phyloP scores from a whole-genome alignment of 2,888 invertebrate genomes.

The Germaria angustata region DNA sequence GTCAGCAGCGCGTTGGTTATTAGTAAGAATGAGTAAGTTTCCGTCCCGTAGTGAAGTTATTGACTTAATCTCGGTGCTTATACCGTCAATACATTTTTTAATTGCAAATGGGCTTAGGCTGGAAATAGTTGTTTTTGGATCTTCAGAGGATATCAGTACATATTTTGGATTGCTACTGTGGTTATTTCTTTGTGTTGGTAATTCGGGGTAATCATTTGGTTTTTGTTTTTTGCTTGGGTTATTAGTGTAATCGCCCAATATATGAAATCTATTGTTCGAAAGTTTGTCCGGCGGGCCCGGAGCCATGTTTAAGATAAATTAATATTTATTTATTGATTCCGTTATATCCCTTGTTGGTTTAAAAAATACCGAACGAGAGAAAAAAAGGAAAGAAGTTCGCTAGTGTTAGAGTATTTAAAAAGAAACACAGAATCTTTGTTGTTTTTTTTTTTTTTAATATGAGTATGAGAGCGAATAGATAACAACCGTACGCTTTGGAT shows the following conservation, averaged over 20 bases:
- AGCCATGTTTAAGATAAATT: too few species aligned
- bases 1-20: not conserved
- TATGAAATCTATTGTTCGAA: constrained; percentile 3
- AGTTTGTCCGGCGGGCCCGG: not conserved
- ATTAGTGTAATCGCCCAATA: constrained; percentile 1
- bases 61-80: constrained; percentile 17
- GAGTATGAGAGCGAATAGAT: too few species aligned
- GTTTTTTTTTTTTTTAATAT: too few species aligned
- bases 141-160: constrained; percentile 20
- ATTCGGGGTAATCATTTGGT: constrained; percentile 7
- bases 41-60: constrained; percentile 12
- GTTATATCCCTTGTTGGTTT: too few species aligned
- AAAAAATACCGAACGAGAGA: too few species aligned
- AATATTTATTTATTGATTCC: too few species aligned
- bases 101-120: constrained; percentile 15
- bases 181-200: not conserved
- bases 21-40: constrained; percentile 18
- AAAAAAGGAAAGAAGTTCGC: too few species aligned
- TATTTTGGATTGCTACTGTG: constrained; percentile 17
- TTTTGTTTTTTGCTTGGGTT: not conserved
- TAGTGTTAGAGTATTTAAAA: too few species aligned
- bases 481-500: too few species aligned
- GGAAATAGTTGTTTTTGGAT: constrained; percentile 9
- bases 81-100: constrained; percentile 3
- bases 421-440: too few species aligned